Evolutionary conservation across 2,113 vertebrate species (phyloP).

Genomic region (Leucoraja erinaceus): DNA sequence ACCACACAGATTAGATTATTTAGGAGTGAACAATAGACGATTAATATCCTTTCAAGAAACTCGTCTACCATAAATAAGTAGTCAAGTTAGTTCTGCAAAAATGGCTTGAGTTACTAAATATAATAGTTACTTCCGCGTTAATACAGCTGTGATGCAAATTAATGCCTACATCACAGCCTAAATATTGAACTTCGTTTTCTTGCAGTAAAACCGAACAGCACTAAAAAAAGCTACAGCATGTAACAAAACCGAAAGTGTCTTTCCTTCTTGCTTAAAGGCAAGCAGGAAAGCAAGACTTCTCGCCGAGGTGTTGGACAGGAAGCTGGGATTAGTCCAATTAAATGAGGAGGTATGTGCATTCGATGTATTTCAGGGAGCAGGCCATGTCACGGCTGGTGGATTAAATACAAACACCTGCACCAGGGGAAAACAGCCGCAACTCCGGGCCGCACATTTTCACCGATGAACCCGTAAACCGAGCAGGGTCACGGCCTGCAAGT

Average conservation of each 20-base stretch:
- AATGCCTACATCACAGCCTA: background rate
- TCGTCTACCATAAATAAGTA: background rate
- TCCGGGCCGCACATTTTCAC: too few species aligned
- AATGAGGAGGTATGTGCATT: too few species aligned
- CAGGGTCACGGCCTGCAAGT: background rate
- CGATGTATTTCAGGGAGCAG: too few species aligned
- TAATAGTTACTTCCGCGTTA: background rate
- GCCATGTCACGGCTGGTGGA: background rate
- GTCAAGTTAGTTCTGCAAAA: background rate
- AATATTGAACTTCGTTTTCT: background rate
- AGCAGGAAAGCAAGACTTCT: too few species aligned
- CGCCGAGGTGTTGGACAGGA: background rate
- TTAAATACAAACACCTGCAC: background rate
- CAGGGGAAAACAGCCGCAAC: background rate
- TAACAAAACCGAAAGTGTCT: background rate
- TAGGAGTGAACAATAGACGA: background rate
- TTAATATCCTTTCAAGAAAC: background rate
- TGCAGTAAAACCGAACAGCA: background rate
- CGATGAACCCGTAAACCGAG: background rate
- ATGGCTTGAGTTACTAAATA: background rate
- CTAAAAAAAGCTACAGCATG: background rate
- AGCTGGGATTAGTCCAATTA: too few species aligned
- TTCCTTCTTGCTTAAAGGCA: background rate
- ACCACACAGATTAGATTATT: background rate
- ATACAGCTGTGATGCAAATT: background rate